Evolutionary conservation across 2,113 vertebrate genomes (phyloP).

Genomic region (Eubucco bourcierii): DNA sequence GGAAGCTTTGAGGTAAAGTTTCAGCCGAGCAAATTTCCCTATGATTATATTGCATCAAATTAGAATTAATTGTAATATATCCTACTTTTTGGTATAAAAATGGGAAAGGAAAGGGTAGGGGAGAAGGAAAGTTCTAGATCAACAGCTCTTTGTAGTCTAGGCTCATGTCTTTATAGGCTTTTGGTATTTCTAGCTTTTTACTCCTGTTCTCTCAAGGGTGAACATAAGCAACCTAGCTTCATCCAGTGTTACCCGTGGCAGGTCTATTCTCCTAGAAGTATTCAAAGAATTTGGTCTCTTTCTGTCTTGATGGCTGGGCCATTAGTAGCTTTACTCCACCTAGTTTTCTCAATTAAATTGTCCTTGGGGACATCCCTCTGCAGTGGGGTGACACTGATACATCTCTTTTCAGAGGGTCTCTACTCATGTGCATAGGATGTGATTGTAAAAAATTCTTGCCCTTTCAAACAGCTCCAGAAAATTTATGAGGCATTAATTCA

Average conservation of each 20-base stretch:
- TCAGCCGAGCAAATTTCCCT: background rate
- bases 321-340: background rate
- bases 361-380: background rate
- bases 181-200: background rate
- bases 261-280: background rate
- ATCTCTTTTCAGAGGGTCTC: background rate
- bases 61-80: background rate
- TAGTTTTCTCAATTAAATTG: background rate
- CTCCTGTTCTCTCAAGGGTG: background rate
- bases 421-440: background rate
- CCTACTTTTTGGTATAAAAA: background rate
- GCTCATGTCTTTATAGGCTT: background rate
- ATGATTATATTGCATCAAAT: background rate
- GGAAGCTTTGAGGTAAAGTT: background rate
- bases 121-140: background rate
- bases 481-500: background rate
- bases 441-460: background rate
- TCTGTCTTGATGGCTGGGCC: background rate
- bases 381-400: accelerated
- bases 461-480: background rate
- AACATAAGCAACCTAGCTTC: background rate
- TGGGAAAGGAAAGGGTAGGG: background rate
- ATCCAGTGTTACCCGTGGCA: background rate
- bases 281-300: background rate
- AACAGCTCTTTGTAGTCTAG: background rate